Base-by-base conservation (phyloP, 2,888 invertebrate species). In the Coenonympha glycerion region DNA sequence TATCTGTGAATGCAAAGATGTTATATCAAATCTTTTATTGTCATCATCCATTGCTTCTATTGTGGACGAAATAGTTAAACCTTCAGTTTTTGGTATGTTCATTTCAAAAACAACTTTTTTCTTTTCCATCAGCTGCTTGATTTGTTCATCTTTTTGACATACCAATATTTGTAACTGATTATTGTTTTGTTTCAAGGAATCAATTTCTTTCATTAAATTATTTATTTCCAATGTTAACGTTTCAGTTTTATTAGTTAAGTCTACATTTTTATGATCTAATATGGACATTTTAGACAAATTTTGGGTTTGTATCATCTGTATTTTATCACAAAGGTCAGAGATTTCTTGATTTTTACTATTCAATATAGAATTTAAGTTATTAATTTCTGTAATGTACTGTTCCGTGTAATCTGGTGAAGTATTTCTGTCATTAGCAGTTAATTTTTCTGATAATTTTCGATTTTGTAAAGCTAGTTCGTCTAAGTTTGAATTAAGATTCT, bases 301-400 rank as follows among this genome's bases (percentile, higher is more conserved):
- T 52, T 66, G 73, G 9, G 61, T 53, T 58, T 84, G 76, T 31
- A 73, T 50, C 19, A 57, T 52, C 53, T 78, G 69, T 36, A 79
- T 49, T 59, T 70, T 78, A 54, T 70, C 73, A 51, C 62, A 69
- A 1, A 81, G 56, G 37, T 78, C 74, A 24, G 73, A 70, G 47
- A 89, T 83, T 59, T 89, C 82, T 24, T 81, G 66, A 62, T 88
- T 88, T 67, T 89, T 88, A 49, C 73, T 81, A 26, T 79, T 79
- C 2, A 91, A 63, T 26, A 88, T 58, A 46, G 88, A 81, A 47
- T 88, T 87, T 0, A 91, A 69, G 30, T 86, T 87, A 60, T 90
- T 89, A 61, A 90, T 90, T 74, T 91, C 90, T 59, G 70, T 85
- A 57, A 87, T 73, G 56, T 85, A 87, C 57, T 86, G 86, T 50